Base-by-base conservation (phyloP, 2,888 invertebrate species). In the Digitonthophagus gazella region DNA sequence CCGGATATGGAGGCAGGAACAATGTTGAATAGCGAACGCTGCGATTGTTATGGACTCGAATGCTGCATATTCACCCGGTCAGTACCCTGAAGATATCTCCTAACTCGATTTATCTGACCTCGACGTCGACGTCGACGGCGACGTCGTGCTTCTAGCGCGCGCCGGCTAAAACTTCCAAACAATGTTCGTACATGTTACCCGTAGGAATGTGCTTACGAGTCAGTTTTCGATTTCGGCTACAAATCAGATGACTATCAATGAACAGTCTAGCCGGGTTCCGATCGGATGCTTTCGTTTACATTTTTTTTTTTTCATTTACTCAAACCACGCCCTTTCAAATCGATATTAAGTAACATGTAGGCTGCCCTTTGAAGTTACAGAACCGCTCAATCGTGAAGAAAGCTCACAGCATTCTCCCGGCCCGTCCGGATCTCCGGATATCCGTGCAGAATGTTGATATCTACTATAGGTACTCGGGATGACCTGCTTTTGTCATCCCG, bases 241-340 rank as follows among this genome's bases (percentile, higher is more conserved):
- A 5, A 44, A 44, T 44, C 28, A 44, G 28, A 44, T 44, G 11
- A n/a, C n/a, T n/a, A n/a, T n/a, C n/a, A n/a, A n/a, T n/a, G n/a
- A n/a, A n/a, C n/a, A n/a, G n/a, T n/a, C n/a, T n/a, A n/a, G n/a
- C n/a, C n/a, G 28, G 28, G 11, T 44, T 3, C 6, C 6, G 6
- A 44, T 44, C 28, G 28, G n/a, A n/a, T n/a, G n/a, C n/a, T 44
- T 44, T 44, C 28, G 28, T 6, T 44, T 44, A n/a, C 28, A 3
- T 2, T 44, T 44, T 61, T 20, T 57, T n/a, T 1, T 19, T 18
- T 18, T 15, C n/a, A 61, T 61, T 15, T 61, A 8, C 28, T 44
- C 28, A 78, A 75, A 75, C 78, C 79, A 79, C 80, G 78, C 79
- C 80, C 78, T 75, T 76, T 22, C 56, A 76, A 79, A 80, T 80